Evolutionary conservation across 2,888 invertebrate genomes (phyloP), one percentile per base, ranked within the genome.

Genomic region (Spilosoma lubricipeda): DNA sequence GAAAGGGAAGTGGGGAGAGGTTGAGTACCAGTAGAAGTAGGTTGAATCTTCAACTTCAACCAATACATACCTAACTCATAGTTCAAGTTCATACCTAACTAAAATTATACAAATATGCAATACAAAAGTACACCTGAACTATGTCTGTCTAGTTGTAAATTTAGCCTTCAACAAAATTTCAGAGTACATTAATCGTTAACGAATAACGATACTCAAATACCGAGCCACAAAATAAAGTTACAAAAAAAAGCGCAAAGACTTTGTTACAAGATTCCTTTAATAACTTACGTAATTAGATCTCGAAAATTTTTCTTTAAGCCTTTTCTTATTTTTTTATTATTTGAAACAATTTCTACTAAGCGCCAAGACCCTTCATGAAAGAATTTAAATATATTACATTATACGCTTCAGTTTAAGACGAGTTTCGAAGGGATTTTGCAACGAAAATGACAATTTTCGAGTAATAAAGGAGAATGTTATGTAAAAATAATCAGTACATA

Each of bases 281-380:
- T 66, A 66, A 66, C 65, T 23, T 23, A 66, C 65, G 23, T 66
- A 66, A 66, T 66, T 66, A 66, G 65, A 66, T 66, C 65, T 65
- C 7, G 23, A 36, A 66, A 9, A 39, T 39, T 66, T 39, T 66
- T 13, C 13, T 66, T 66, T 39, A n/a, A 66, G 20, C 39, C 11
- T 39, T 66, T 66, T 8, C 23, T 66, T 13, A 66, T 39, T 39
- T 9, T 65, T 39, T 65, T 36, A 33, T 64, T 20, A 33, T 65
- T 65, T n/a, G 9, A 11, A 59, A 66, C 39, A 39, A 66, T 66
- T 66, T 23, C 13, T 66, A n/a, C 23, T 9, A 66, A 36, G 4
- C 65, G 18, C 33, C 30, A 23, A 30, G 20, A 23, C 39, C 3
- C 39, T 66, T 11, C n/a, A 39, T 23, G 39, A 23, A 9, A n/a